These are phyloP conservation scores for Hydrozoanthus tunicans DNA, from an alignment of 64 coral and sea anemone species.

Conservation along the genomic window DNA sequence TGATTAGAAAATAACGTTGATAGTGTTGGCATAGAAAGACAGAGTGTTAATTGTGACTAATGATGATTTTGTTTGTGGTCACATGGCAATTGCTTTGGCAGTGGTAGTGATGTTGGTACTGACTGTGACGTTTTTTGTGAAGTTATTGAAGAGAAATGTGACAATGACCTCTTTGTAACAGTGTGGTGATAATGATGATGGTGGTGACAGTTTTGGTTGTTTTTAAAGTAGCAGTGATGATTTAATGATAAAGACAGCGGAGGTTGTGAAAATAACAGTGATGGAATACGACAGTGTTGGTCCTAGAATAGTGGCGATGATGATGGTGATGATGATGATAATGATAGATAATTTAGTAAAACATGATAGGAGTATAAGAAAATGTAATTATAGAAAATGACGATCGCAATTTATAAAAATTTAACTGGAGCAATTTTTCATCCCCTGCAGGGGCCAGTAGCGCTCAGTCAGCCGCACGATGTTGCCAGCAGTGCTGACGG, in stretches of 20 bases:
- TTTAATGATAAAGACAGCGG: too few relatives aligned
- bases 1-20: not conserved
- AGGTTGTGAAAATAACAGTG: too few relatives aligned
- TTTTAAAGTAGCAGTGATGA: too few relatives aligned
- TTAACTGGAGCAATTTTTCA: not conserved
- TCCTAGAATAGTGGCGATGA: too few relatives aligned
- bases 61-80: not conserved
- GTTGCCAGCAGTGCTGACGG: conserved; percentile 69
- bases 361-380: too few relatives aligned
- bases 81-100: not conserved
- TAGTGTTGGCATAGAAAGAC: not conserved
- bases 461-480: conserved; percentile 72
- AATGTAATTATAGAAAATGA: too few relatives aligned
- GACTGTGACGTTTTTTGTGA: too few relatives aligned
- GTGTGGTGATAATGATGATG: not conserved
- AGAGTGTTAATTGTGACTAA: not conserved
- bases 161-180: too few relatives aligned
- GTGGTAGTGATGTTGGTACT: not conserved
- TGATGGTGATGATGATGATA: too few relatives aligned
- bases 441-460: conserved; percentile 22
- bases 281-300: too few relatives aligned
- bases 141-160: too few relatives aligned
- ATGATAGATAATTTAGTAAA: too few relatives aligned
- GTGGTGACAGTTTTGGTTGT: not conserved
- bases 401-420: not conserved